Base-by-base conservation (phyloP, 2,888 invertebrate species). In the Drosophila imparisetae region DNA sequence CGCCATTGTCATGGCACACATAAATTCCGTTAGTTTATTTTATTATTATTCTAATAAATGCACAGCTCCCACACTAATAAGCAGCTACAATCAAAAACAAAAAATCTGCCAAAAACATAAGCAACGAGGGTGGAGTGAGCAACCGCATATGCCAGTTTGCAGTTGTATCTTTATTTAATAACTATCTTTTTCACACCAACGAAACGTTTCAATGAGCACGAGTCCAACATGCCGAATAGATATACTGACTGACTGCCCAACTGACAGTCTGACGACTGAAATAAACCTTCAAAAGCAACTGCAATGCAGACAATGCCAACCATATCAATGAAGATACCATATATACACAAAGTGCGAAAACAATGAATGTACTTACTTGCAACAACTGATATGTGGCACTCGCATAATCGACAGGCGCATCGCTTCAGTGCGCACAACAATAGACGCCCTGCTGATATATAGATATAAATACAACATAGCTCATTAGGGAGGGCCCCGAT, bases 1-100 rank as follows among this genome's bases (percentile, higher is more conserved):
- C 55, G 66, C 52, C 84, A 75, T 75, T 80, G 80, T 74, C 72
- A 67, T 78, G 74, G 71, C 81, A 86, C 80, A 80, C 84, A 85
- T 85, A 87, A 85, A 79, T 70, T 81, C 71, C 64, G 77, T 77
- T 85, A 81, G 77, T 74, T 87, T 75, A 81, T 79, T 7, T 45
- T 74, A 66, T 83, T 85, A 87, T 81, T 75, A 83, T 86, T 87
- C 85, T 86, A 87, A 85, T 86, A 78, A 79, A 82, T 87, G 77
- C 83, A 59, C 50, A 68, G 40, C 76, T 86, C 85, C 87, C 85
- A 86, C 85, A 87, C 74, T 79, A 87, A 78, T 80, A 86, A 75
- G 53, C 84, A 72, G 65, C 69, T 68, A 49, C 60, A 70, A 66
- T 61, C 52, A 66, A 61, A 53, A 66, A 8, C 45, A 50, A 66